A percentile compares a stretch with the other conserved stretches of the same genome.
phyloP scores from a whole-genome alignment of 2,113 vertebrate species.

The Phaethornis superciliosus region DNA sequence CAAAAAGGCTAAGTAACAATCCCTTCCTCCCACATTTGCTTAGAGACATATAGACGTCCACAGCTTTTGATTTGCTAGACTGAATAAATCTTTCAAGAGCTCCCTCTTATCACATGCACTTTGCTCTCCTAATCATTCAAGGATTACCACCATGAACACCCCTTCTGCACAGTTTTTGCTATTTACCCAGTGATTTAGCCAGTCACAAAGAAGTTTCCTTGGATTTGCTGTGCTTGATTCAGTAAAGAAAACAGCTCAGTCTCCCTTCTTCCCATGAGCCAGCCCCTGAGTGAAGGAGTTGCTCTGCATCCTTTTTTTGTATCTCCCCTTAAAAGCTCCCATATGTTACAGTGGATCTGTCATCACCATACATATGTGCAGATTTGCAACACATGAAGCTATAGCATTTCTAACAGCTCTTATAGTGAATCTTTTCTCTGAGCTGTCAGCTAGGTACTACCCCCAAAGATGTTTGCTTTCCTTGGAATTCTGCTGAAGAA shows the following conservation, averaged over 20 bases:
- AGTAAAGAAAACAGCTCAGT: neutral
- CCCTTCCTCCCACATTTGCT: neutral
- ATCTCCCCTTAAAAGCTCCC: constrained; percentile 51
- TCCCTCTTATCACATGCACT: neutral
- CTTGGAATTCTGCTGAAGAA: neutral
- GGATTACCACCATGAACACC: neutral
- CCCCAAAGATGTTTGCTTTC: neutral
- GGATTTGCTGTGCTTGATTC: neutral
- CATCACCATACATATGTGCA: constrained; percentile 64
- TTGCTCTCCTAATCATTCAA: neutral
- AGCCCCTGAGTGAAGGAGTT: neutral
- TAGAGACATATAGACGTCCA: neutral
- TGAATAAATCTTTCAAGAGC: neutral
- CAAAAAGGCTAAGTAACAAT: neutral
- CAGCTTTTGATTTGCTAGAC: neutral
- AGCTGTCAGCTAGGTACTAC: constrained; percentile 44
- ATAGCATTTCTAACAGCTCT: constrained; percentile 66
- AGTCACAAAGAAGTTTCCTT: neutral
- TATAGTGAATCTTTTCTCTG: neutral
- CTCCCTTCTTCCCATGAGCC: neutral
- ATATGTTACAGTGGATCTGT: constrained; percentile 64
- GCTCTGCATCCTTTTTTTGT: constrained; percentile 3
- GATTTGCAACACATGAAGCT: constrained; percentile 51
- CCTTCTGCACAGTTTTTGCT: neutral
- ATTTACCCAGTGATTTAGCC: neutral